Evolutionary conservation across 2,888 invertebrate genomes (phyloP).

Genomic region (Chrysopilus asiliformis): DNA sequence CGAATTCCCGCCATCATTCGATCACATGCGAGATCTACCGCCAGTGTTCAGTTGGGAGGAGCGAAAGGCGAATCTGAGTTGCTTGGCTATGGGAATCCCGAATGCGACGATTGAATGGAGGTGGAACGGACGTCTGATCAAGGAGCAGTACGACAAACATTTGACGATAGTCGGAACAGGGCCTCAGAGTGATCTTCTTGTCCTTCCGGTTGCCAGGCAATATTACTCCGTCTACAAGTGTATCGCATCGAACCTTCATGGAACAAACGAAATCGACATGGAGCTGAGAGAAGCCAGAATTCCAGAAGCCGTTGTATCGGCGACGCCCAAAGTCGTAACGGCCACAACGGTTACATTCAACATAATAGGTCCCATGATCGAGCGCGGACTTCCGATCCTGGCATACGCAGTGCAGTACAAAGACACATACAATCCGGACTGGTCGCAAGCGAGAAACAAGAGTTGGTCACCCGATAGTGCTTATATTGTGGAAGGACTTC

Average conservation of each 20-base stretch:
- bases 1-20: conserved; percentile 70
- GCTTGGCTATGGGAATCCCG: conserved; percentile 76
- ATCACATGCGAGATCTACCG: conserved; percentile 50
- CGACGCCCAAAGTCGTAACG: conserved; percentile 53
- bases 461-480: conserved; percentile 70
- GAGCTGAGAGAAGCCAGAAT: conserved; percentile 58
- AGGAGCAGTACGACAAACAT: conserved; percentile 40
- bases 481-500: conserved; percentile 66
- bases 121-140: conserved; percentile 42
- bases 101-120: conserved; percentile 86
- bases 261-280: conserved; percentile 51
- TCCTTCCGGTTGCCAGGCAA: conserved; percentile 50
- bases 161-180: conserved; percentile 51
- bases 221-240: conserved; percentile 70
- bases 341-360: conserved; percentile 75
- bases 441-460: conserved; percentile 54
- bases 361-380: conserved; percentile 59
- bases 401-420: conserved; percentile 66
- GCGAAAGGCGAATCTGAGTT: conserved; percentile 69
- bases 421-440: conserved; percentile 49
- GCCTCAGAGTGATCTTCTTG: conserved; percentile 55
- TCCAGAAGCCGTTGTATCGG: conserved; percentile 52
- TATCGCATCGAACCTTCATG: conserved; percentile 63
- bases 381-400: conserved; percentile 60
- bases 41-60: conserved; percentile 76